Conservation (phyloP, 2,888 invertebrate genomes). For the Scrobipalpa atriplicella region DNA sequence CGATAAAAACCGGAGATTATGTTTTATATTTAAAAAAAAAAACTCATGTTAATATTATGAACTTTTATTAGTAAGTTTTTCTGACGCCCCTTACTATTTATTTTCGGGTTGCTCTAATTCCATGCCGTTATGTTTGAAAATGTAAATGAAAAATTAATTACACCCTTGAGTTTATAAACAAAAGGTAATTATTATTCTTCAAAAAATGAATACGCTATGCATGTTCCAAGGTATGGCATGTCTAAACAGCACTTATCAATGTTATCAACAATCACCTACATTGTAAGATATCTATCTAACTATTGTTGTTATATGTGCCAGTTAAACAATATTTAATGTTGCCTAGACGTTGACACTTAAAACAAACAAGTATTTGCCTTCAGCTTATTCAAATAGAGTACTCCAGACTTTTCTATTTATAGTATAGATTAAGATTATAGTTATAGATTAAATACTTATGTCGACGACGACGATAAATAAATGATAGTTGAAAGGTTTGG, state of each 20-base stretch:
- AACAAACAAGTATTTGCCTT: not conserved
- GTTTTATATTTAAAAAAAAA: conserved; percentile 34
- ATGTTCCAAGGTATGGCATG: conserved; percentile 15
- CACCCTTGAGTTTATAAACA: not conserved
- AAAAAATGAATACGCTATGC: not conserved
- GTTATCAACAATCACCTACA: conserved; percentile 26
- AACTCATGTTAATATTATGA: not conserved
- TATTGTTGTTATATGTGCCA: conserved; percentile 11
- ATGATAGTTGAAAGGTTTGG: not conserved
- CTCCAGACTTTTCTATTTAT: not conserved
- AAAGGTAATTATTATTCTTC: conserved; percentile 15
- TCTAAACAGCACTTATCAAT: conserved; percentile 20
- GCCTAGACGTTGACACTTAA: not conserved
- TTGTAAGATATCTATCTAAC: conserved; percentile 14
- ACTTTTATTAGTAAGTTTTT: not conserved
- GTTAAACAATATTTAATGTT: conserved; percentile 12
- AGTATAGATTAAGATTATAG: not conserved
- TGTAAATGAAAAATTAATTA: not conserved
- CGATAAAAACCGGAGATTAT: conserved; percentile 60
- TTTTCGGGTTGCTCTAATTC: not conserved
- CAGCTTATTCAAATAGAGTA: not conserved
- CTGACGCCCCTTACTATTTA: not conserved
- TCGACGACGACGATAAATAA: not conserved
- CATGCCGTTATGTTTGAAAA: conserved; percentile 2
- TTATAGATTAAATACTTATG: too few relatives aligned